Evolutionary conservation across 2,888 invertebrate species (phyloP), one percentile per base, ranked within the genome.

Genomic region (Cylindroiulus punctatus): DNA sequence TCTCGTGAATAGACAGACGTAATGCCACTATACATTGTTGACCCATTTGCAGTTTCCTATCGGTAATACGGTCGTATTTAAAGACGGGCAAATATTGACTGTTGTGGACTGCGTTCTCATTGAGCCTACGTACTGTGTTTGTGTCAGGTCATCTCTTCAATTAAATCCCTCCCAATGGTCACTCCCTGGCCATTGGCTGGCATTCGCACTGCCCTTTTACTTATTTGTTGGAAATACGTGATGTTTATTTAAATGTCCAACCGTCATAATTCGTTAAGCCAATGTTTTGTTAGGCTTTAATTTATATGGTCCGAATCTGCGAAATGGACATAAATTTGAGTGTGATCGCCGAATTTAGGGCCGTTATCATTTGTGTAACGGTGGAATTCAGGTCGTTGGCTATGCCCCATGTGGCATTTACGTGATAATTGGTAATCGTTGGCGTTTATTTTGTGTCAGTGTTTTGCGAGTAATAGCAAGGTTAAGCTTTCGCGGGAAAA

Each of bases 341-440:
- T 57, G 57, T 22, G 52, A 19, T 52, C 19, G 17, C 17, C 4
- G 52, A 52, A 22, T 22, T 57, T 4, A 22, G 57, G 57, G 17
- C 57, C 65, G 26, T 65, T 26, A 3, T 65, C 22, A 10, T 65
- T 8, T 7, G 65, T 10, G n/a, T 17, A 26, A 26, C 65, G 14
- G 10, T 65, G 65, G 65, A 65, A 65, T 65, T 65, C 65, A 65
- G 65, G 65, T 65, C 65, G 65, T 26, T 26, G 22, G 26, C 26
- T 26, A 8, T 65, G 12, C 26, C 65, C 22, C 26, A 10, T 65
- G 26, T 10, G 65, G 65, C 65, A 26, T 65, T 65, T 57, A 26
- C 26, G n/a, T 65, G 65, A 10, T 65, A 65, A 65, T 65, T 65
- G 65, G 8, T 26, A 65, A 65, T 26, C 65, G 10, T 65, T 65